These are phyloP conservation scores for Strix uralensis DNA, from an alignment of 2,113 vertebrate genomes.

Conservation along the genomic window DNA sequence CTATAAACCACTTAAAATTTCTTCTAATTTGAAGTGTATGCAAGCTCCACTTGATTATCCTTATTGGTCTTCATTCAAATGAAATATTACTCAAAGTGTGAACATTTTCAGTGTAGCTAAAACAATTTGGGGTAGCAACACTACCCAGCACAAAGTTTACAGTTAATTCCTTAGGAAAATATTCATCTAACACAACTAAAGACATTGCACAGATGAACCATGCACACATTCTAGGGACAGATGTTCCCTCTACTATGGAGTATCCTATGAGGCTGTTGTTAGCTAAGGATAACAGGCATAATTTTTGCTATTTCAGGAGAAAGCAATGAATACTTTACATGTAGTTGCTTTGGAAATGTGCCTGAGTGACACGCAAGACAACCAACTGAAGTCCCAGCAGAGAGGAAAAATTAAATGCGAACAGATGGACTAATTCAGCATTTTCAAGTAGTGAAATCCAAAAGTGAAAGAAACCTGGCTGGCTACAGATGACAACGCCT, in stretches of 20 bases:
- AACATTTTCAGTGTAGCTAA: not conserved
- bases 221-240: not conserved
- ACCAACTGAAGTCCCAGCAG: slow-evolving; percentile 29
- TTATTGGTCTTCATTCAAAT: not conserved
- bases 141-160: not conserved
- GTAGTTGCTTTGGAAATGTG: not conserved
- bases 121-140: not conserved
- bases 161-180: not conserved
- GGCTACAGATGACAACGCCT: slow-evolving; percentile 37
- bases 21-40: not conserved
- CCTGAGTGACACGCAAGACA: not conserved
- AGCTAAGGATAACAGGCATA: not conserved
- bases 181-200: not conserved
- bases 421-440: slow-evolving; percentile 57
- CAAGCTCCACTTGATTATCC: not conserved
- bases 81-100: not conserved
- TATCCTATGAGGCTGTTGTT: not conserved
- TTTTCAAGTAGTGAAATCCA: slow-evolving; percentile 31
- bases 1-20: not conserved
- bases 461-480: slow-evolving; percentile 10
- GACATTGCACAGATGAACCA: not conserved
- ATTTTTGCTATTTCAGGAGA: slow-evolving; percentile 31
- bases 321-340: not conserved
- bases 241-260: not conserved
- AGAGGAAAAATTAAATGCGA: slow-evolving; percentile 45